A percentile compares a stretch with the other conserved stretches of the same genome.
Conservation (phyloP, 2,888 invertebrate genomes). For the Germaria angustata region DNA sequence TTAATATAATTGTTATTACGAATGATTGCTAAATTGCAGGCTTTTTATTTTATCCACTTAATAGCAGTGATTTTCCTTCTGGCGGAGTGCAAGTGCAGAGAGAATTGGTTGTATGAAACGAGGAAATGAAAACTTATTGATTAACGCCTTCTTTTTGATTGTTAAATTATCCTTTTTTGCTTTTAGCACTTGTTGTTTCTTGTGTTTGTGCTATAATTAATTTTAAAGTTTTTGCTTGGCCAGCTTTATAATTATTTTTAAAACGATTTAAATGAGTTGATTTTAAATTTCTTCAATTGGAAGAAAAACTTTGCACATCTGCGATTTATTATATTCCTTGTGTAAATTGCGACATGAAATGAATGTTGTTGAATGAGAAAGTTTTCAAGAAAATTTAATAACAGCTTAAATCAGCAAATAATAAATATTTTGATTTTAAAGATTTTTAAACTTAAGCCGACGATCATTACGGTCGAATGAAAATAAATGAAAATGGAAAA, state of each 20-base stretch:
- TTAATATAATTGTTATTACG: slow-evolving; percentile 46
- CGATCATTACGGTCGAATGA: no score
- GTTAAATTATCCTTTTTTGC: background rate
- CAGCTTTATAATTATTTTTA: slow-evolving; percentile 39
- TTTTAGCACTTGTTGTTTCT: slow-evolving; percentile 13
- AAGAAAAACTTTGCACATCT: background rate
- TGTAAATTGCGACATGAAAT: background rate
- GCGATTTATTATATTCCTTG: background rate
- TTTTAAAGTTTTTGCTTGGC: slow-evolving; percentile 5
- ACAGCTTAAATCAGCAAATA: background rate
- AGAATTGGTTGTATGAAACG: background rate
- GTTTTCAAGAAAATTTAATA: background rate
- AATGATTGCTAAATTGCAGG: slow-evolving; percentile 38
- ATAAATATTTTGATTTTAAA: no score
- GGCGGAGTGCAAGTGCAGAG: background rate
- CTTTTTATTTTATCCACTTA: slow-evolving; percentile 39
- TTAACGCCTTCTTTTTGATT: slow-evolving; percentile 46
- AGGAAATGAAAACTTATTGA: slow-evolving; percentile 61
- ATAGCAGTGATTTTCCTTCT: slow-evolving; percentile 26
- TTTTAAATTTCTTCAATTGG: background rate
- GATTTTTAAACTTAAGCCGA: no score
- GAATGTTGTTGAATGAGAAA: background rate
- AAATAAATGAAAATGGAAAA: no score
- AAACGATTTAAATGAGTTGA: slow-evolving; percentile 16
- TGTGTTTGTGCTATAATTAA: slow-evolving; percentile 13